A percentile compares a stretch with the other conserved stretches of the same genome.
These are phyloP conservation scores for Eurosta solidaginis DNA, from an alignment of 1,140 invertebrate genomes.

Conservation along the genomic window DNA sequence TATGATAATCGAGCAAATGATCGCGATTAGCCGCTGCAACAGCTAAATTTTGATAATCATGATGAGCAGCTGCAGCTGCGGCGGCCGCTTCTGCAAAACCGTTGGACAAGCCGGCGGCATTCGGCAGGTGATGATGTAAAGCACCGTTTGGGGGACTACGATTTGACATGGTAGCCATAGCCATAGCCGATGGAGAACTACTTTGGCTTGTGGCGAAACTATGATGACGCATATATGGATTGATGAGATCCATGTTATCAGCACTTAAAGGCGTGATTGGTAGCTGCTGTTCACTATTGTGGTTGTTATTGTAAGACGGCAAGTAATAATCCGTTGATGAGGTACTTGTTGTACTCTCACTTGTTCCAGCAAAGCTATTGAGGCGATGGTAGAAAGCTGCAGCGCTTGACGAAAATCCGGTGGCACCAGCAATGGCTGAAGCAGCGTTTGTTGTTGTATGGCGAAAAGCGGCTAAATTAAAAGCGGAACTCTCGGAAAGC, in stretches of 20 bases:
- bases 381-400: conserved; percentile 7
- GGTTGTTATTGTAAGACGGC: conserved; percentile 27
- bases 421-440: conserved; percentile 6
- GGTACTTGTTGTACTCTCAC: neutral
- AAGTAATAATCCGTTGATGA: neutral
- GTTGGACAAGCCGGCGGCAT: conserved; percentile 22
- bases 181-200: conserved; percentile 42
- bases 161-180: conserved; percentile 36
- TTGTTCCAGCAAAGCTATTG: neutral
- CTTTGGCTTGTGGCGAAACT: conserved; percentile 47
- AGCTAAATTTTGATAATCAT: conserved; percentile 50
- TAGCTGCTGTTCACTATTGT: conserved; percentile 24
- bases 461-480: conserved; percentile 47
- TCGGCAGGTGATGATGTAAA: conserved; percentile 30
- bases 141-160: conserved; percentile 37
- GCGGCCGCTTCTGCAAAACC: conserved; percentile 30
- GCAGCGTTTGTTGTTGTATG: neutral
- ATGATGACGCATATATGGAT: conserved; percentile 58
- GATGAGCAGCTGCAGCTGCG: conserved; percentile 1
- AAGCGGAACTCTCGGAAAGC: conserved; percentile 53
- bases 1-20: conserved; percentile 49
- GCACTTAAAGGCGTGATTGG: neutral
- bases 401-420: neutral
- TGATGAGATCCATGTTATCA: conserved; percentile 52
- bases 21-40: conserved; percentile 19